Percentiles rank a stretch among this genome's conserved stretches.
Conservation (phyloP, 1,140 invertebrate genomes). For the Euwallacea fornicatus region DNA sequence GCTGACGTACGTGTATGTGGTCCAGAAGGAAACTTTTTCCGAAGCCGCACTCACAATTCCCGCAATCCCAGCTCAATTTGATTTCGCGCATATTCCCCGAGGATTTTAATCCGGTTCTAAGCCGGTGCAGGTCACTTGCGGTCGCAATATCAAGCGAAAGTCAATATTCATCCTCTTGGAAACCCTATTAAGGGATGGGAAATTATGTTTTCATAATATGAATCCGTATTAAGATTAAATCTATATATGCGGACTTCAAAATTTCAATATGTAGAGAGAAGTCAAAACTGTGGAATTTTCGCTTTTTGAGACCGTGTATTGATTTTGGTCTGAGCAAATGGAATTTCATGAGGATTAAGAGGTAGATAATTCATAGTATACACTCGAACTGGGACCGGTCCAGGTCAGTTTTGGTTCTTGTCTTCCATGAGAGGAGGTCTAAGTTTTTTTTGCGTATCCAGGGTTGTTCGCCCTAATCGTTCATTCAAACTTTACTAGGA, state of each 20-base stretch:
- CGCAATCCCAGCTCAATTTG: slow-evolving; percentile 49
- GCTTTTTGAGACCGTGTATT: too few relatives aligned
- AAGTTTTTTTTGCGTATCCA: too few relatives aligned
- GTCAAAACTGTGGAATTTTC: too few relatives aligned
- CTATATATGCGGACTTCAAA: neutral
- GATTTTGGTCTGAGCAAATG: too few relatives aligned
- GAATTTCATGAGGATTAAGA: too few relatives aligned
- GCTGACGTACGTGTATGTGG: neutral
- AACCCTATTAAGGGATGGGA: slow-evolving; percentile 52
- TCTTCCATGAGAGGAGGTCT: too few relatives aligned
- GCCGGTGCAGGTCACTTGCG: slow-evolving; percentile 49
- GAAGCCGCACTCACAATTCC: slow-evolving; percentile 27
- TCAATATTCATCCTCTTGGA: slow-evolving; percentile 54
- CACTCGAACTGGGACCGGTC: too few relatives aligned
- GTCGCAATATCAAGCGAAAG: slow-evolving; percentile 46
- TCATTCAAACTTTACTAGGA: too few relatives aligned
- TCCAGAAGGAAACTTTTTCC: slow-evolving; percentile 47
- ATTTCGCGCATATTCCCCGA: slow-evolving; percentile 49
- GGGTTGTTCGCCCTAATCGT: too few relatives aligned
- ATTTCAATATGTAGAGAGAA: neutral
- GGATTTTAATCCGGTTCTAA: slow-evolving; percentile 52
- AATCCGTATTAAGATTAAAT: slow-evolving; percentile 13
- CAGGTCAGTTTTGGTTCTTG: too few relatives aligned
- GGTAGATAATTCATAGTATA: too few relatives aligned
- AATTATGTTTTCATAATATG: slow-evolving; percentile 28